Percentiles rank a stretch among this genome's conserved stretches.
Evolutionary conservation across 2,113 vertebrate species (phyloP).

Genomic region (Labeo catla): DNA sequence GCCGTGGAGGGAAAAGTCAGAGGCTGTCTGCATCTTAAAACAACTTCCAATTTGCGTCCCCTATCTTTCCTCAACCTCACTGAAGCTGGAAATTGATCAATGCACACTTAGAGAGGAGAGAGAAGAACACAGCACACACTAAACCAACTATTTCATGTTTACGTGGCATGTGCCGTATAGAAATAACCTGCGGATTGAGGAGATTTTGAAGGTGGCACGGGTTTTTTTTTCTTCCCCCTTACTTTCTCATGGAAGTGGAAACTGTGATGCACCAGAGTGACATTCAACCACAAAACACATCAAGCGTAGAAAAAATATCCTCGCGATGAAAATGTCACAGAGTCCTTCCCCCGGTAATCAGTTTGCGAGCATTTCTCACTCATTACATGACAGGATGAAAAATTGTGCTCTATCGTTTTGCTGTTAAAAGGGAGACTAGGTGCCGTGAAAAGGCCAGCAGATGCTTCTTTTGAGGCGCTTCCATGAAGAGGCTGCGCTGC

Average conservation of each 20-base stretch:
- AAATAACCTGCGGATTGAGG: constrained; percentile 65
- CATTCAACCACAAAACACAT: constrained; percentile 60
- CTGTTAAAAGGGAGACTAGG: constrained; percentile 53
- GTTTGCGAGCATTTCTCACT: constrained; percentile 67
- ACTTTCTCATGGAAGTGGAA: constrained; percentile 58
- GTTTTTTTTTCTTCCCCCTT: background rate
- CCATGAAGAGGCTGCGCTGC: constrained; percentile 24
- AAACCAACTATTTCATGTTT: constrained; percentile 72
- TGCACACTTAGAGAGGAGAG: constrained; percentile 64
- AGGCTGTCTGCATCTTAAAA: constrained; percentile 94
- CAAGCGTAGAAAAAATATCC: constrained; percentile 45
- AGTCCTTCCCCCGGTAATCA: constrained; percentile 66
- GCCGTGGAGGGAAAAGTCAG: constrained; percentile 87
- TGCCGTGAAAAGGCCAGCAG: constrained; percentile 55
- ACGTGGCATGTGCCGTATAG: constrained; percentile 72
- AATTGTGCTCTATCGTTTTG: constrained; percentile 68
- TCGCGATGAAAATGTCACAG: constrained; percentile 66
- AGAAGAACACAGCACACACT: constrained; percentile 68
- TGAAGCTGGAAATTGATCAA: constrained; percentile 89
- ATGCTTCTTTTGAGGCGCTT: constrained; percentile 53
- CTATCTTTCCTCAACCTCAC: constrained; percentile 82
- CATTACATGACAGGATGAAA: constrained; percentile 72
- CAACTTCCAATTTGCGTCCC: constrained; percentile 77
- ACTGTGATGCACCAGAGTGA: constrained; percentile 58
- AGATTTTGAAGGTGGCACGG: constrained; percentile 38